These are phyloP conservation scores for Cephus runcator DNA, from an alignment of 2,888 invertebrate species.

Conservation along the genomic window DNA sequence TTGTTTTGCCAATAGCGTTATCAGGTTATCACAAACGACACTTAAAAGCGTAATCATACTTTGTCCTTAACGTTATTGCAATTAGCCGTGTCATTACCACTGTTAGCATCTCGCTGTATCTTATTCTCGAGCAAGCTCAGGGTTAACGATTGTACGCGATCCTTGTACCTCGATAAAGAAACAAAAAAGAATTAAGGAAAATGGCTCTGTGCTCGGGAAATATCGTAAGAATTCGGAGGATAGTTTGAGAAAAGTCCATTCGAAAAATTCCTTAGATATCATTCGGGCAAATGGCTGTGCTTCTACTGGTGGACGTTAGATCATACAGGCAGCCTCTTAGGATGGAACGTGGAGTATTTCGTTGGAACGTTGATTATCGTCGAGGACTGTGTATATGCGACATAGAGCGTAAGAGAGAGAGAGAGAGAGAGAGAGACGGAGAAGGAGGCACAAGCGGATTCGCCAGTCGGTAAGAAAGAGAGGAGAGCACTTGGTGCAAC, in stretches of 20 bases:
- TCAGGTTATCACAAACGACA: too few relatives aligned
- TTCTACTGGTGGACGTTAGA: neutral
- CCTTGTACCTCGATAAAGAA: too few relatives aligned
- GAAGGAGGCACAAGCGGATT: neutral
- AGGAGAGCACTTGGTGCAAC: neutral
- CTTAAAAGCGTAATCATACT: too few relatives aligned
- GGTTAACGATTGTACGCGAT: too few relatives aligned
- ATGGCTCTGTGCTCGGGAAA: neutral
- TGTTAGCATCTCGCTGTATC: too few relatives aligned
- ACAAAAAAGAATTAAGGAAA: too few relatives aligned
- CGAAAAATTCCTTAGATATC: neutral
- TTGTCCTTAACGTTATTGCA: too few relatives aligned
- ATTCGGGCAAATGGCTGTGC: neutral
- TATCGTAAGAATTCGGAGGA: neutral
- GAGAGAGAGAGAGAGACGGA: accelerated
- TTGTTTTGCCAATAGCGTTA: too few relatives aligned
- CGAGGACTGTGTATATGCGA: neutral
- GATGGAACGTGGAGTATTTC: neutral
- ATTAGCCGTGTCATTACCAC: too few relatives aligned
- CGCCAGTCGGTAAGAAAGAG: neutral
- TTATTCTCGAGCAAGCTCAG: too few relatives aligned
- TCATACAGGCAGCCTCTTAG: neutral
- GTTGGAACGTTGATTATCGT: neutral
- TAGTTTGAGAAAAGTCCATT: neutral
- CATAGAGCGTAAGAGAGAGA: too few relatives aligned